These are phyloP conservation scores for Atherinomorus stipes DNA, from an alignment of 2,113 vertebrate species.

Conservation along the genomic window DNA sequence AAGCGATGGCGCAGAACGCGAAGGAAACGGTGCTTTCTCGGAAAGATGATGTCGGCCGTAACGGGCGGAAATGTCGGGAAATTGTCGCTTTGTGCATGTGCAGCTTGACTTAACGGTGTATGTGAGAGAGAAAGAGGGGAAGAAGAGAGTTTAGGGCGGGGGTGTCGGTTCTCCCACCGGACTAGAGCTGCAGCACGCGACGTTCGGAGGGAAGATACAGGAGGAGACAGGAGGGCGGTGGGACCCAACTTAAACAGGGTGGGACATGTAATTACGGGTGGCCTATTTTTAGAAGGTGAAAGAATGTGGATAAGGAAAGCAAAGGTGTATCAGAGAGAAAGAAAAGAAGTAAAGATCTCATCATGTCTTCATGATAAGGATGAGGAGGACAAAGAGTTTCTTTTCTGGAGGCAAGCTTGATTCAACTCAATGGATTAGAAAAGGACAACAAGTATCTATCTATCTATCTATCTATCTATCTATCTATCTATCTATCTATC, in stretches of 20 bases:
- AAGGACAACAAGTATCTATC: neutral
- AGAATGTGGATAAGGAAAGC: constrained; percentile 1
- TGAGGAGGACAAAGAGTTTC: neutral
- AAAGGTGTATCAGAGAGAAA: constrained; percentile 18
- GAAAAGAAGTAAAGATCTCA: neutral
- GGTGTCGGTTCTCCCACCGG: constrained; percentile 61
- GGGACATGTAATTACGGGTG: constrained; percentile 37
- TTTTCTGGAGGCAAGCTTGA: no score
- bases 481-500: constrained; percentile 11
- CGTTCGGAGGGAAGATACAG: constrained; percentile 10
- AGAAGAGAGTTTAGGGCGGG: constrained; percentile 58
- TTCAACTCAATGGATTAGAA: no score
- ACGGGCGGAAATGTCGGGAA: constrained; percentile 2
- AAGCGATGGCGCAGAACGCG: constrained; percentile 58
- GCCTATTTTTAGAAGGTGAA: constrained; percentile 40
- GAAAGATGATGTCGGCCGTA: constrained; percentile 11
- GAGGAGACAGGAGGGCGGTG: constrained; percentile 31
- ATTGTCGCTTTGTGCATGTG: constrained; percentile 12
- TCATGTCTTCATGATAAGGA: constrained; percentile 12
- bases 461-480: constrained; percentile 16
- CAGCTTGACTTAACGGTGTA: constrained; percentile 36
- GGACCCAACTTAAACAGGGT: constrained; percentile 34
- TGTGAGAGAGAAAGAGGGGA: constrained; percentile 14
- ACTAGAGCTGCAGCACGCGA: constrained; percentile 55
- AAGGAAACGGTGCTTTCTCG: constrained; percentile 16